Base-by-base conservation (phyloP, 53 echinoderm and acorn worm genomes). In the Astropecten irregularis region DNA sequence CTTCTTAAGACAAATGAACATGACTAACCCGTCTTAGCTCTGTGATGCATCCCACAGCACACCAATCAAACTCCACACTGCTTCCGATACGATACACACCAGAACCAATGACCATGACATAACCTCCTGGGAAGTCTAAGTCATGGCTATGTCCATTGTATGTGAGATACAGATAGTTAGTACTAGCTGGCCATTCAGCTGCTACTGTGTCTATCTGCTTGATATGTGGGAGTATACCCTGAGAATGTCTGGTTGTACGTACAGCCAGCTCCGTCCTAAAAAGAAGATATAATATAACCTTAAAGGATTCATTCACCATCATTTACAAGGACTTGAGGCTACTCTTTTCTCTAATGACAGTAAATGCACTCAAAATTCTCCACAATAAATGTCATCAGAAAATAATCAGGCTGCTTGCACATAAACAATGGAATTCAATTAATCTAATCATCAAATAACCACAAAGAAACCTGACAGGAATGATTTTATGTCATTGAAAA, bases 61-160 rank as follows among this genome's bases (percentile, higher is more conserved):
- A 99, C 99, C 99, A 99, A 52, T 99, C 99, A 92, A 99, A 99
- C 73, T 99, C 99, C 26, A 99, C 99, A 54, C 99, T 99, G 46
- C 99, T 99, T 3, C 99, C 99, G 59, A 99, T 99, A 34, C 99
- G 94, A 53, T 99, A 99, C 0, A 99, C 99, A 1, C 99, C 99
- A 1, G 99, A 99, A 1, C 99, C 99, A 29, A 99, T 92, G 39
- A 99, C 99, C 94, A 99, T 99, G 58, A 92, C 86, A 54, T 92
- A 95, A 31, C 86, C 99, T 5, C 99, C 99, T 0, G 94, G 99
- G 84, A 99, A 99, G 71, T 92, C 94, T 2, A 94, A 69, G 86
- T 99, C 99, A 34, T 94, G 90, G 29, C 71, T 38, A 28, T 57
- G 54, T n/a, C 85, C 99, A 40, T 99, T 99, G 86, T 99, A 99